These are phyloP conservation scores for Cordilura impudica DNA, from an alignment of 2,888 invertebrate species.

Conservation along the genomic window DNA sequence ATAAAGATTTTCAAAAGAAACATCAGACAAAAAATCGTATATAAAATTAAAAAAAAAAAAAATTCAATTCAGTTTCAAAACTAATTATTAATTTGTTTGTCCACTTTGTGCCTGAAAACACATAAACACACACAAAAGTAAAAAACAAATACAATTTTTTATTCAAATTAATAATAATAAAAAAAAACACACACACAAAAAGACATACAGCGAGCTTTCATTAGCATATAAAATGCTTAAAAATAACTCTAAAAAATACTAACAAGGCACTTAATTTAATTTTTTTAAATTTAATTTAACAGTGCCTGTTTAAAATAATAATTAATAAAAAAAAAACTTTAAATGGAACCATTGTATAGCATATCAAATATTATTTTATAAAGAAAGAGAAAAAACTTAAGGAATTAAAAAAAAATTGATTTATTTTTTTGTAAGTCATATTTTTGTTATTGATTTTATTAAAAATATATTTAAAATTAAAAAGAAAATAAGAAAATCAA, in stretches of 20 bases:
- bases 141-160: constrained; percentile 44
- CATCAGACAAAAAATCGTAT: not conserved
- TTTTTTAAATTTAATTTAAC: constrained; percentile 32
- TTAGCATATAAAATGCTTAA: constrained; percentile 49
- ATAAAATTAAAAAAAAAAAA: constrained; percentile 20
- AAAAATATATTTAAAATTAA: not conserved
- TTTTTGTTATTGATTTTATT: constrained; percentile 37
- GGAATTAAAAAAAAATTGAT: constrained; percentile 41
- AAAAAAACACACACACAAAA: constrained; percentile 17
- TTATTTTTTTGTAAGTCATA: constrained; percentile 43
- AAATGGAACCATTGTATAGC: constrained; percentile 62
- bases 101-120: constrained; percentile 76
- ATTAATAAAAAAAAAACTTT: constrained; percentile 18
- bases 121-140: constrained; percentile 60
- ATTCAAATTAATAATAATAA: constrained; percentile 53
- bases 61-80: not conserved
- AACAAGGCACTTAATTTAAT: constrained; percentile 20
- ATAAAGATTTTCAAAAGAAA: constrained; percentile 11
- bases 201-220: constrained; percentile 59
- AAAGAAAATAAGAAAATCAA: constrained; percentile 52
- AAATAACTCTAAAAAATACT: not conserved
- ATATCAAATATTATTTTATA: constrained; percentile 54
- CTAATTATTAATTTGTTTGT: constrained; percentile 56
- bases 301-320: constrained; percentile 46
- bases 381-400: constrained; percentile 17